Evolutionary conservation across 2,888 invertebrate species (phyloP).

Genomic region (Drosophila nigricruria): DNA sequence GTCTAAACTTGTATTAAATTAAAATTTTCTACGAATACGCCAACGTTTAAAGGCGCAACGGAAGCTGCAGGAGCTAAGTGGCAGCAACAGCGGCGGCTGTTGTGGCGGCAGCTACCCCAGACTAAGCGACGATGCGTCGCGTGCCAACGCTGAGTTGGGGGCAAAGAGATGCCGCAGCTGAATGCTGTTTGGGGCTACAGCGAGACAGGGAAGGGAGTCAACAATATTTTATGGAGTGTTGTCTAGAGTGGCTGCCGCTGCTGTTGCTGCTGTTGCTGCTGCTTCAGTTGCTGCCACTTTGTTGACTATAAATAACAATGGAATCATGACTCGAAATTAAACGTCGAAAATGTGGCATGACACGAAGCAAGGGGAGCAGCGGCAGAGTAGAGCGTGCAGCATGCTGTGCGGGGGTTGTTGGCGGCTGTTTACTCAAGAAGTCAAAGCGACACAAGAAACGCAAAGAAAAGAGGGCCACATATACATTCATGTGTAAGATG

Average conservation of each 20-base stretch:
- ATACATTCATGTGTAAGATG: constrained; percentile 38
- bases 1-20: constrained; percentile 42
- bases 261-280: constrained; percentile 42
- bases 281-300: constrained; percentile 59
- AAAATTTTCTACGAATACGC: constrained; percentile 36
- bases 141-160: constrained; percentile 46
- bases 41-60: constrained; percentile 38
- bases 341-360: constrained; percentile 64
- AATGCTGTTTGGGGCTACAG: constrained; percentile 1
- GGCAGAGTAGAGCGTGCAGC: not conserved
- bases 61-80: constrained; percentile 56
- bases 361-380: not conserved
- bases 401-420: not conserved
- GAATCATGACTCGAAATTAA: constrained; percentile 80
- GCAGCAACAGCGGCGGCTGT: constrained; percentile 22
- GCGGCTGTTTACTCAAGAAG: constrained; percentile 54
- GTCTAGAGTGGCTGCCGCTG: constrained; percentile 66
- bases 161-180: constrained; percentile 24
- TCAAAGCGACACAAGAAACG: constrained; percentile 63
- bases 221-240: constrained; percentile 78
- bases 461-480: constrained; percentile 49
- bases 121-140: constrained; percentile 63
- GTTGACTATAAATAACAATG: constrained; percentile 79
- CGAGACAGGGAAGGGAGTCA: constrained; percentile 14
- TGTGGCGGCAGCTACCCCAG: constrained; percentile 39